phyloP scores from a whole-genome alignment of 2,888 invertebrate species.

The Eupithecia subfuscata region DNA sequence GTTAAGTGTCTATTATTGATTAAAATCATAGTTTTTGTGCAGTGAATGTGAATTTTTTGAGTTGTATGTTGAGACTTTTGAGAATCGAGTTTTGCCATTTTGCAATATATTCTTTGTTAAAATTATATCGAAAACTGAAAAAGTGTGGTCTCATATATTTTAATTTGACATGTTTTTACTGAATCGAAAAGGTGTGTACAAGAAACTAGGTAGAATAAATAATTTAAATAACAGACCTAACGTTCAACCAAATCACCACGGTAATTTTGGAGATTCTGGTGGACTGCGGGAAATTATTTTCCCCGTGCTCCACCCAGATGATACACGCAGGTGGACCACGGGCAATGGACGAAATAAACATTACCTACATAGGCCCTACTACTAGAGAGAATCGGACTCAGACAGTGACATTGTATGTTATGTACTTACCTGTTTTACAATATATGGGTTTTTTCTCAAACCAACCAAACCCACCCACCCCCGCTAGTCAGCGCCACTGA shows the following conservation, averaged over 20 bases:
- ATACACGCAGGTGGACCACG: too few relatives aligned
- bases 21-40: neutral
- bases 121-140: neutral
- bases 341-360: neutral
- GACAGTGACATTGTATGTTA: too few relatives aligned
- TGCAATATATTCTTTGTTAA: neutral
- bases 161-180: neutral
- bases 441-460: neutral
- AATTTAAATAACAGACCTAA: neutral
- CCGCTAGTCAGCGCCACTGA: constrained; percentile 33
- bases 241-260: neutral
- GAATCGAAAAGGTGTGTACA: neutral
- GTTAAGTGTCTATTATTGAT: neutral
- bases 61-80: neutral
- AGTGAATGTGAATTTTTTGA: neutral
- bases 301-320: too few relatives aligned
- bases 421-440: too few relatives aligned
- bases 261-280: too few relatives aligned
- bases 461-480: constrained; percentile 17
- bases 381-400: neutral
- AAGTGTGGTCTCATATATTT: neutral
- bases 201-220: too few relatives aligned
- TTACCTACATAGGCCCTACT: neutral
- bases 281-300: too few relatives aligned
- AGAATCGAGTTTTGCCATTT: neutral